Evolutionary conservation across 2,113 vertebrate species (phyloP), one percentile per base, ranked within the genome.

Genomic region (Hippocampus barbouri): DNA sequence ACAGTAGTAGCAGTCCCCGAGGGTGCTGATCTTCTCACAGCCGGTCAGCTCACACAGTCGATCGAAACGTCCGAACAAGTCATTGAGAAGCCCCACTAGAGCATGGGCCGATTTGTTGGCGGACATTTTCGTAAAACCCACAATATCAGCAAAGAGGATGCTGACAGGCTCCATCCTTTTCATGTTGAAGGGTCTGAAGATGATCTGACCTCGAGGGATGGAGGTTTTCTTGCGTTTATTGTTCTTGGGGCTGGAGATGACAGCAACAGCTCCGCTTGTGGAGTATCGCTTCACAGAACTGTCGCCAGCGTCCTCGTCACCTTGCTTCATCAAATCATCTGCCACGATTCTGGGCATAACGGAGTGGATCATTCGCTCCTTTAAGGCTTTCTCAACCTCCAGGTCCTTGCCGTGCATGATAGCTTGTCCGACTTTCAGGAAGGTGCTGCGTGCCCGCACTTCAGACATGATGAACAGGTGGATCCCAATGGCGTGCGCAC

Each of bases 401-500:
- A 99, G 91, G 81, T 99, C 98, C 84, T 99, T 99, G 41, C 97
- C 98, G 0, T 99, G 97, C 96, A 99, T 99, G 85, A 99, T 97
- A 25, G 98, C 96, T 75, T 99, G 97, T 41, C 98, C 98, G 75
- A 99, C 96, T 82, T 99, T 99, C 53, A 99, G 93, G 88, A 99
- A 99, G 45, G 98, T 99, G 92, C 96, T 99, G 72, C 98, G 93
- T 1, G 95, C 95, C 12, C 98, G 93, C 79, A 98, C 98, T 88
- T 99, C 96, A 0, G 96, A 98, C 95, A 98, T 97, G 88, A 96
- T 93, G 88, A 99, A 98, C 45, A 98, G 89, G 72, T 99, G 98
- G 56, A 97, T 92, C 20, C 98, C 98, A 0, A 98, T 94, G 47
- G 93, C 95, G 0, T 99, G 98, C 65, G 97, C 92, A 54, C 96